Base-by-base conservation (phyloP, 2,797 vertebrate genomes). In the Novumbra hubbsi region DNA sequence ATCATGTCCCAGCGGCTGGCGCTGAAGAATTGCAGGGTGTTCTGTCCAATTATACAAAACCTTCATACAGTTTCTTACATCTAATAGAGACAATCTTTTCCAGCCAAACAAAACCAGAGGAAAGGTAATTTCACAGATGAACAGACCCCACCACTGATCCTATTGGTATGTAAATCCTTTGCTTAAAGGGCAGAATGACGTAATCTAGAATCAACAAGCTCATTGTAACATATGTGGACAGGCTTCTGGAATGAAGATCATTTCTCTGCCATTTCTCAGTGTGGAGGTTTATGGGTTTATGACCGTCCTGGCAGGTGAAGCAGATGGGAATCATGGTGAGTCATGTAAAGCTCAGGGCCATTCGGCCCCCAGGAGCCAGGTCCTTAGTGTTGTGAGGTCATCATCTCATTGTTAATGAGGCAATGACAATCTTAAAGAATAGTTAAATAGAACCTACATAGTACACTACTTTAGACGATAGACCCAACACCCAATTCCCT, bases 61-160 rank as follows among this genome's bases (percentile, higher is more conserved):
- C 82, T 80, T 83, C 86, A 86, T 74, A 73, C 76, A 81, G 78
- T 82, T 81, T 83, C 86, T 85, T 75, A 73, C 76, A 80, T 80
- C 79, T 84, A 85, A 81, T 76, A 70, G 68, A 88, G 84, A 76
- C 76, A 81, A 85, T 84, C 81, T 69, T 85, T 77, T 73, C 80
- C 81, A 80, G 84, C 79, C 24, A 27, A 69, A 82, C 83, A 81
- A 74, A 32, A 78, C 80, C 81, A 71, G 78, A 86, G 88, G 89
- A 90, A 88, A 80, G 89, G 87, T 88, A 85, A 89, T 90, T 89
- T 90, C 87, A 91, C 55, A 83, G 88, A 89, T 87, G 87, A 84
- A 70, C 76, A 80, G 66, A 48, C 77, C 12, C 17, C 55, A 65
- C 55, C 0, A 49, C 78, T 84, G 75, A 82, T 63, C 66, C 76